Base-by-base conservation (phyloP, 1,140 invertebrate genomes). In the Hestina assimilis region DNA sequence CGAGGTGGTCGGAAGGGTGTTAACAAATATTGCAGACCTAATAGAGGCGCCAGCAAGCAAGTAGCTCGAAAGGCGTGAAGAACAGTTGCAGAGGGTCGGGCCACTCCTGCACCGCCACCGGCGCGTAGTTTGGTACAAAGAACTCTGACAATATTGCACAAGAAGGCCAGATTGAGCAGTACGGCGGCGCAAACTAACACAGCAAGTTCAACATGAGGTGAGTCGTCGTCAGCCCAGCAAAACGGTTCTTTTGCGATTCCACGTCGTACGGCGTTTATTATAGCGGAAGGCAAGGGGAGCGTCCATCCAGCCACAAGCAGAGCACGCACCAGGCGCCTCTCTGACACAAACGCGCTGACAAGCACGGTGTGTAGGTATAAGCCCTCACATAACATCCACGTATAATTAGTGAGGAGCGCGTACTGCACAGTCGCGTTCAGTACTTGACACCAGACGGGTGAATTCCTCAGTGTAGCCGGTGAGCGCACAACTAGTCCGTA, bases 331-430 rank as follows among this genome's bases (percentile, higher is more conserved):
- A 98, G 91, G 56, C 92, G 92, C 47, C 94, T 93, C 81, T 98
- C 96, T 3, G 94, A 94, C 12, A 96, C 95, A 84, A 99, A 98
- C 1, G 97, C 95, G 40, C 94, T 93, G 0, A 98, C 96, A 0
- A 99, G 92, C 33, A 98, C 91, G 0, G 97, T 98, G 81, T 98
- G 97, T 29, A 99, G 90, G 84, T 98, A 98, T 40, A 98, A 91
- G 0, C 97, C 97, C 86, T 97, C 96, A 80, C 95, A 96, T 52
- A 97, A 90, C 95, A 96, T 97, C 97, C 97, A 99, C 54, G 96
- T 94, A 87, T 98, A 98, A 89, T 96, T 98, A 51, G 95, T 96
- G 21, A 98, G 90, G 40, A 98, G 90, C 63, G 96, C 96, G 82
- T 97, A 98, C 72, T 97, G 95, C 7, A 97, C 92, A 8, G 95